A percentile compares a stretch with the other conserved stretches of the same genome.
phyloP scores from a whole-genome alignment of 2,113 vertebrate genomes.

The Gavialis gangeticus region DNA sequence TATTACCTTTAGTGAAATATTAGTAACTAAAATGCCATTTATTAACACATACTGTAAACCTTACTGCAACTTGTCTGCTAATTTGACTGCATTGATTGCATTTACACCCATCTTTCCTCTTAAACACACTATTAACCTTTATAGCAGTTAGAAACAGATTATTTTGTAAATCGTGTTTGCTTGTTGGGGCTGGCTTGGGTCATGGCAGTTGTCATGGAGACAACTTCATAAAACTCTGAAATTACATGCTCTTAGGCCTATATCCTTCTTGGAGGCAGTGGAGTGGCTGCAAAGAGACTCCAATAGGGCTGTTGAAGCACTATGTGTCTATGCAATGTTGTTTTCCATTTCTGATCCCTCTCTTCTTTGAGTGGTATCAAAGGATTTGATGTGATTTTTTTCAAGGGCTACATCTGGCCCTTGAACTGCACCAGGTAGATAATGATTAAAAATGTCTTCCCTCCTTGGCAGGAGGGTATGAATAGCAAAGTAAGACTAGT shows the following conservation, averaged over 20 bases:
- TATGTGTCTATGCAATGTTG: neutral
- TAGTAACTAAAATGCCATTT: neutral
- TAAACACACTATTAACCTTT: neutral
- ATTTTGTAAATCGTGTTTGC: neutral
- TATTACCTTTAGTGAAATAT: neutral
- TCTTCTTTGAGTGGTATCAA: no score
- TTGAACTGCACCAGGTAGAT: neutral
- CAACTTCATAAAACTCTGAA: neutral
- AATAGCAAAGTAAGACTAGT: neutral
- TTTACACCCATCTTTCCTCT: neutral
- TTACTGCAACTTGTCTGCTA: neutral
- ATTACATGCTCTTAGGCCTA: neutral
- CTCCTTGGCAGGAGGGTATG: neutral
- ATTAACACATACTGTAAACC: neutral
- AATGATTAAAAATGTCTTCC: neutral
- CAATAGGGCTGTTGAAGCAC: neutral
- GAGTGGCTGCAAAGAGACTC: neutral
- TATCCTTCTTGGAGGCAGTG: neutral
- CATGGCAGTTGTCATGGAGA: neutral
- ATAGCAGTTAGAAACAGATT: neutral
- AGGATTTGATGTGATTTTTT: no score
- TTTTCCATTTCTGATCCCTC: neutral
- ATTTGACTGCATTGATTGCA: neutral
- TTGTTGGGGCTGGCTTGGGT: rapidly evolving
- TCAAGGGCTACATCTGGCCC: neutral